Conservation (phyloP, 2,113 vertebrate genomes). For the Sylvietta virens region DNA sequence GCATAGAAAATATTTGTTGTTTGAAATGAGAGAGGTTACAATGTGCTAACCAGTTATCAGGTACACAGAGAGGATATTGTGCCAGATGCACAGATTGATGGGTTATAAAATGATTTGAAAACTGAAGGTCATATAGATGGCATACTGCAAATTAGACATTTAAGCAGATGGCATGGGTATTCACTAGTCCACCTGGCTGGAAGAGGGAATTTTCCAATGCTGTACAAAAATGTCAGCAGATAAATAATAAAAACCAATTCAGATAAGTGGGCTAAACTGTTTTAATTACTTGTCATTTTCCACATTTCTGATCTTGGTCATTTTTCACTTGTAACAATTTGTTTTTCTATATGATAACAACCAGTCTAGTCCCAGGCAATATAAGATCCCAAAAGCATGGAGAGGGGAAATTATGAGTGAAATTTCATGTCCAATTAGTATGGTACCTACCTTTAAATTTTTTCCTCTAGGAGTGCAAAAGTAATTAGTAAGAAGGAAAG, state of each 20-base stretch:
- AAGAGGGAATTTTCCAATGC: neutral
- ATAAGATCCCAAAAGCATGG: neutral
- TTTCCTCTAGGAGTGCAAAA: neutral
- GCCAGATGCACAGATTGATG: slow-evolving; percentile 54
- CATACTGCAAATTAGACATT: slow-evolving; percentile 45
- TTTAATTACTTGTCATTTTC: neutral
- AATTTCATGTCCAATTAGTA: neutral
- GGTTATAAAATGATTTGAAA: slow-evolving; percentile 41
- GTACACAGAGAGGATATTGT: neutral
- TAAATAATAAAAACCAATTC: neutral
- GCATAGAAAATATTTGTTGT: neutral
- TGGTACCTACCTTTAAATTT: neutral
- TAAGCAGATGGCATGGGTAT: slow-evolving; percentile 59
- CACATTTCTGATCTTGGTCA: neutral
- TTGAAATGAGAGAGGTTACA: neutral
- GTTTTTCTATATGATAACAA: neutral
- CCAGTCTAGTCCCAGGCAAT: neutral
- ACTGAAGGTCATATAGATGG: slow-evolving; percentile 49
- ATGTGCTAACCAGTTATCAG: neutral
- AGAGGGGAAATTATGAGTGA: neutral
- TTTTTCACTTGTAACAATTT: neutral
- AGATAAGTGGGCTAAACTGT: neutral
- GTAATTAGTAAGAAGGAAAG: neutral
- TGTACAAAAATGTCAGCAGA: neutral
- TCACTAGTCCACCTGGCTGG: slow-evolving; percentile 26